Base-by-base conservation (phyloP, 2,888 invertebrate genomes). In the Stramonita haemastoma region DNA sequence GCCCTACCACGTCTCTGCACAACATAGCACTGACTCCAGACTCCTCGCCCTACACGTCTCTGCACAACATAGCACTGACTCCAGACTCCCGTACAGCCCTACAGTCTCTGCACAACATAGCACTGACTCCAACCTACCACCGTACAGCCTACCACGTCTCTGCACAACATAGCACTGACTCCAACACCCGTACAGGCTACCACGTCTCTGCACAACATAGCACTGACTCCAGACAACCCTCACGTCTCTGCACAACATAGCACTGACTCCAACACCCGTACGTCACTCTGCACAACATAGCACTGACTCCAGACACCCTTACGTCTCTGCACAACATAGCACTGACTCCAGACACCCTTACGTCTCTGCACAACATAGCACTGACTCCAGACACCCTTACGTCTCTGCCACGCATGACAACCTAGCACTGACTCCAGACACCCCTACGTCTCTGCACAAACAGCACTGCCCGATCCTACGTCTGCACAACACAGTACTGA, bases 381-480 rank as follows among this genome's bases (percentile, higher is more conserved):
- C 91, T 29, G 89, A 86, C 36, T 92, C 91, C 32, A 95, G 90
- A 46, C 92, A 91, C 56, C 93, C 93, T 87, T 93, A 93, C 79
- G 96, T 92, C 70, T 93, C 92, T 11, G 93, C 93, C n/a, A 96
- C 79, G 56, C 81, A 81, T 32, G 0, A 29, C 4, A 0, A 77
- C 11, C 8, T 32, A 96, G 91, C 8, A 95, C 91, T 29, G 89
- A 86, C 36, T 92, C 91, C 32, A 95, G 90, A 46, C 92, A 91
- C 56, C 93, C 79, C 96, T 26, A 96, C 79, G 56, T 86, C 86
- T 32, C 86, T 88, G 84, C 2, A 29, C 4, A 0, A 77, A 56
- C 93, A 93, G 87, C 93, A 93, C 79, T 96, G 92, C 70, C 93
- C 92, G 11, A 93, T 93, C n/a, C 95, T 66, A 29, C 81, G 81